phyloP scores from a whole-genome alignment of 2,888 invertebrate genomes.

The Plagodis pulveraria region DNA sequence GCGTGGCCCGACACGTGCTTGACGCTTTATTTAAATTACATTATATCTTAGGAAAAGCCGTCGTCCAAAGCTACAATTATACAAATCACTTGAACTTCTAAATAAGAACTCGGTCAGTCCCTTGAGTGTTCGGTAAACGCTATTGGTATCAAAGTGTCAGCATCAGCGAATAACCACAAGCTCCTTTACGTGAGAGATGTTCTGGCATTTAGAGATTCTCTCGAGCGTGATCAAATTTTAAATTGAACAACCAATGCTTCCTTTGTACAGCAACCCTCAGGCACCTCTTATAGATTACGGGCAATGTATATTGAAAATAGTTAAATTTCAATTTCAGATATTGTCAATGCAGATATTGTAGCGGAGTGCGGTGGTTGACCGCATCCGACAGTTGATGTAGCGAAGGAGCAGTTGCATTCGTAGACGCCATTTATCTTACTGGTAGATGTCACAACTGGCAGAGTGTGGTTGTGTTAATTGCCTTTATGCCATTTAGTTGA shows the following conservation, averaged over 20 bases:
- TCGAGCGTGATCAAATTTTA: constrained; percentile 17
- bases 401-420: constrained; percentile 31
- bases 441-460: constrained; percentile 3
- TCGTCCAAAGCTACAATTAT: not conserved
- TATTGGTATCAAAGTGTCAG: constrained; percentile 54
- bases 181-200: constrained; percentile 44
- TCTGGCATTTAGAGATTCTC: constrained; percentile 14
- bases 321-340: constrained; percentile 15
- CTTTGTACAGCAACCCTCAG: constrained; percentile 11
- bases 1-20: too few species aligned
- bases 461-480: constrained; percentile 11
- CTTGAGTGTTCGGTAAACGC: constrained; percentile 40
- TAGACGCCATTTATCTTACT: constrained; percentile 32
- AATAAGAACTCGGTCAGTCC: constrained; percentile 32
- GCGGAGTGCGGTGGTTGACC: constrained; percentile 29
- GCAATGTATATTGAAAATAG: constrained; percentile 30
- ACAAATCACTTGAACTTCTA: constrained; percentile 17
- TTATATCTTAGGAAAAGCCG: too few species aligned
- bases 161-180: constrained; percentile 47
- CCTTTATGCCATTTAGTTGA: constrained; percentile 1
- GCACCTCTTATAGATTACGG: constrained; percentile 13
- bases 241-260: constrained; percentile 34
- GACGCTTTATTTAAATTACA: too few species aligned
- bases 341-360: constrained; percentile 27
- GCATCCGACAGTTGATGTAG: constrained; percentile 28